Evolutionary conservation across 1,140 invertebrate genomes (phyloP).

Genomic region (Ylistrum balloti): DNA sequence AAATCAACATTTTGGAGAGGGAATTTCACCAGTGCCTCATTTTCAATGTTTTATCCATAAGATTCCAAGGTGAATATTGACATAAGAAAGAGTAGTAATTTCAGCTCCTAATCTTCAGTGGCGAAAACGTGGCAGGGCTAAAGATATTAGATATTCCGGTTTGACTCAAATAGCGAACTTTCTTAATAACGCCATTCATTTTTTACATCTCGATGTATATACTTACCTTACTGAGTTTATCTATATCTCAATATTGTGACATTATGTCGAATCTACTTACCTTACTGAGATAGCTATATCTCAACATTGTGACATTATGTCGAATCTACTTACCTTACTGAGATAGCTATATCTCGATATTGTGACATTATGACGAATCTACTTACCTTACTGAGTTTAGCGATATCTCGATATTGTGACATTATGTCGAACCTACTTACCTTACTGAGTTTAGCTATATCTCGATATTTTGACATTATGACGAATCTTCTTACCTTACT

Average conservation of each 20-base stretch:
- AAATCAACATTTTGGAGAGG: no score
- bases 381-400: not conserved
- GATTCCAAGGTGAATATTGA: no score
- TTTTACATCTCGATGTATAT: not conserved
- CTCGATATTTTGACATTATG: conserved; percentile 85
- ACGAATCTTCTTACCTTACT: conserved; percentile 86
- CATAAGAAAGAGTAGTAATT: no score
- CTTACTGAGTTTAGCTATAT: conserved; percentile 91
- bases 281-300: not conserved
- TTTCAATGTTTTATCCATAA: no score
- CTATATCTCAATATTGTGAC: not conserved
- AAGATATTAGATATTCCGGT: no score
- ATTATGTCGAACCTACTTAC: conserved; percentile 76
- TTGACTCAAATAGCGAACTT: no score
- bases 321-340: not conserved
- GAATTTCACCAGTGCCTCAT: no score
- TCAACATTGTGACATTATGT: not conserved
- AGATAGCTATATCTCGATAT: not conserved
- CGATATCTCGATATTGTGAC: not conserved
- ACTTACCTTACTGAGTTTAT: not conserved
- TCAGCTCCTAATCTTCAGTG: no score
- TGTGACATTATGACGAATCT: not conserved
- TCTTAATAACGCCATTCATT: no score
- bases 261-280: not conserved
- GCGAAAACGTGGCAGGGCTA: no score